Conservation (phyloP, 2,113 vertebrate species). For the Brachirus orientalis region DNA sequence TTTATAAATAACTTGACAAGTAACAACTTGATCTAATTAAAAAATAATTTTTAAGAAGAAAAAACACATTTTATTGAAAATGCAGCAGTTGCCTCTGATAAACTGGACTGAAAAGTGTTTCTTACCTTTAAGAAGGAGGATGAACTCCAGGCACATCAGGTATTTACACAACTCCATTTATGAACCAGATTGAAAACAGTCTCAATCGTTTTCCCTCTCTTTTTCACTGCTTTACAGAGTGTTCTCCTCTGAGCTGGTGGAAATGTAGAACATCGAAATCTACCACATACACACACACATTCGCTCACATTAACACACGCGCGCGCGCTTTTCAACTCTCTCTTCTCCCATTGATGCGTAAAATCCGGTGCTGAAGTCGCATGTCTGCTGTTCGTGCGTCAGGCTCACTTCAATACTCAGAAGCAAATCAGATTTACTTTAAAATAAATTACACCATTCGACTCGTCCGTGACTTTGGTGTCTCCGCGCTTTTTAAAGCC, state of each 20-base stretch:
- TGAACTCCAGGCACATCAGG: slow-evolving; percentile 71
- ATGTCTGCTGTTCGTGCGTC: slow-evolving; percentile 36
- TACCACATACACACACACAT: slow-evolving; percentile 22
- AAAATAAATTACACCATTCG: background rate
- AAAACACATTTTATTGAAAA: background rate
- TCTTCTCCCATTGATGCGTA: slow-evolving; percentile 53
- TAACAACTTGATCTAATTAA: background rate
- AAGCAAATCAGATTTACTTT: background rate
- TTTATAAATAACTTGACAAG: background rate
- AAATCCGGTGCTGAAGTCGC: slow-evolving; percentile 51
- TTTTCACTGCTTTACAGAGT: slow-evolving; percentile 29
- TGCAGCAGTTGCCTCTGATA: too few species aligned
- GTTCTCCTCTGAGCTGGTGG: slow-evolving; percentile 27
- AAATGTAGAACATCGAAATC: slow-evolving; percentile 39
- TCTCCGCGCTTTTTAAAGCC: background rate
- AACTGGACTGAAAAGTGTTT: background rate
- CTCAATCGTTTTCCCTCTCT: background rate
- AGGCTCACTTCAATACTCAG: background rate
- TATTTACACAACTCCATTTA: slow-evolving; percentile 78
- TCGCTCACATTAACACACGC: background rate
- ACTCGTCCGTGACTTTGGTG: background rate
- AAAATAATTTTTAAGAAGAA: too few species aligned
- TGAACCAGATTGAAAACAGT: slow-evolving; percentile 25
- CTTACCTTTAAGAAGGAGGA: slow-evolving; percentile 81
- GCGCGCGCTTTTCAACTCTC: slow-evolving; percentile 32